Evolutionary conservation across 2,113 vertebrate genomes (phyloP).

Genomic region (Lamprotornis superbus): DNA sequence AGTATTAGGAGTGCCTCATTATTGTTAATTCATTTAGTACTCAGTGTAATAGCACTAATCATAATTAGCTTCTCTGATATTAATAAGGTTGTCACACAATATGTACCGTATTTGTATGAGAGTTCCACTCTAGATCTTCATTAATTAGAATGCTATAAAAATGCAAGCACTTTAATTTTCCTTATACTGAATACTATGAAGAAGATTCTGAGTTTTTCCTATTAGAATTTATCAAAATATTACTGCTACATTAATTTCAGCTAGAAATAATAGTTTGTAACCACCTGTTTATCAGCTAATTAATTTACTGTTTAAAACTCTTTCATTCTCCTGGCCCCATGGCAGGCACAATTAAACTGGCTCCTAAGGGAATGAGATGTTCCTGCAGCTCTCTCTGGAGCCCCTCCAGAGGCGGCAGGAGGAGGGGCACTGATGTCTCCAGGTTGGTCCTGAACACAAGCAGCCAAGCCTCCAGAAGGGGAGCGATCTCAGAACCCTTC

Average conservation of each 20-base stretch:
- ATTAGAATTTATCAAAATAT: conserved; percentile 48
- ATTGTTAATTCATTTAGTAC: conserved; percentile 64
- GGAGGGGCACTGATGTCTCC: background rate
- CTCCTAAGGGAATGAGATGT: rapidly evolving
- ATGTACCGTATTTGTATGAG: conserved; percentile 53
- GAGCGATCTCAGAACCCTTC: background rate
- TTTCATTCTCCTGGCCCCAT: background rate
- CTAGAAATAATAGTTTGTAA: conserved; percentile 42
- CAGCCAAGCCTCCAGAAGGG: background rate
- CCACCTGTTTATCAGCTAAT: conserved; percentile 26
- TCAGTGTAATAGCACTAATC: conserved; percentile 61
- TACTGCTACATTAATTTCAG: conserved; percentile 39
- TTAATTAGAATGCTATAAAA: conserved; percentile 60
- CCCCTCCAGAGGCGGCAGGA: background rate
- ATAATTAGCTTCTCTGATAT: conserved; percentile 63
- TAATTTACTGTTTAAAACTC: conserved; percentile 3
- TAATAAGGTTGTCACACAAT: conserved; percentile 62
- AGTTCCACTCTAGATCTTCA: conserved; percentile 56
- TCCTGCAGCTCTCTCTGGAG: background rate
- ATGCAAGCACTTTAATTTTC: conserved; percentile 57
- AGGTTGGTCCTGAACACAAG: background rate
- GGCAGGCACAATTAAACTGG: background rate
- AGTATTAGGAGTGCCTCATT: conserved; percentile 44
- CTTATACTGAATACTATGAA: conserved; percentile 19
- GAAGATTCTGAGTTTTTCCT: conserved; percentile 30